These are phyloP conservation scores for Nycticebus coucang DNA, from an alignment of 2,113 vertebrate species.

Conservation along the genomic window DNA sequence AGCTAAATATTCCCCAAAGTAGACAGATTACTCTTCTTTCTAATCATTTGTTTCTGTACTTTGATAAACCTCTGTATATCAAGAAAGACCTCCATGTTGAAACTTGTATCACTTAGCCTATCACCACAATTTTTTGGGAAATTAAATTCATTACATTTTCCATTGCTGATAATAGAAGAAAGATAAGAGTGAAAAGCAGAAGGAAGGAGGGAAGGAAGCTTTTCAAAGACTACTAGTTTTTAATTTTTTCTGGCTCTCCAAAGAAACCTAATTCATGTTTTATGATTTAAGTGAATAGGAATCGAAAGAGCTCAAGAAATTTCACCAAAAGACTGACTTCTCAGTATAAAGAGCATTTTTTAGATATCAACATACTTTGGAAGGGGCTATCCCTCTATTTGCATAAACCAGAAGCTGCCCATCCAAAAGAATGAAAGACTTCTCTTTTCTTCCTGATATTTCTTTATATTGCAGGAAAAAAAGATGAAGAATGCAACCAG, in stretches of 20 bases:
- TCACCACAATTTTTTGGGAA: neutral
- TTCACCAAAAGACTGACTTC: too few relatives aligned
- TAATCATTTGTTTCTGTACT: neutral
- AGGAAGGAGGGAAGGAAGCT: neutral
- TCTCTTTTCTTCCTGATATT: too few relatives aligned
- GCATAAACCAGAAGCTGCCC: too few relatives aligned
- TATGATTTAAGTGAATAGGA: conserved; percentile 4
- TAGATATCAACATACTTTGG: too few relatives aligned
- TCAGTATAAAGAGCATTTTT: too few relatives aligned
- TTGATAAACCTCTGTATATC: neutral
- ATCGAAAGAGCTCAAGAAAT: too few relatives aligned
- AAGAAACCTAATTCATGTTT: neutral
- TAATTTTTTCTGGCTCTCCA: neutral
- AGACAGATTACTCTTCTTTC: neutral
- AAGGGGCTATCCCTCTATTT: too few relatives aligned
- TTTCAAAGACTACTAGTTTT: neutral
- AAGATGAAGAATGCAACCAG: too few relatives aligned
- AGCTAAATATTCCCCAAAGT: neutral
- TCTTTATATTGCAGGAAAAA: too few relatives aligned
- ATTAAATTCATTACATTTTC: neutral
- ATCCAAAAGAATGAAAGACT: too few relatives aligned
- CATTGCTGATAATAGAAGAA: neutral
- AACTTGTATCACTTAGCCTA: neutral
- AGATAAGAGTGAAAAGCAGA: fast-evolving
- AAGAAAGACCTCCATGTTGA: neutral